phyloP scores from a whole-genome alignment of 2,888 invertebrate genomes.

The Cynaeus angustus region DNA sequence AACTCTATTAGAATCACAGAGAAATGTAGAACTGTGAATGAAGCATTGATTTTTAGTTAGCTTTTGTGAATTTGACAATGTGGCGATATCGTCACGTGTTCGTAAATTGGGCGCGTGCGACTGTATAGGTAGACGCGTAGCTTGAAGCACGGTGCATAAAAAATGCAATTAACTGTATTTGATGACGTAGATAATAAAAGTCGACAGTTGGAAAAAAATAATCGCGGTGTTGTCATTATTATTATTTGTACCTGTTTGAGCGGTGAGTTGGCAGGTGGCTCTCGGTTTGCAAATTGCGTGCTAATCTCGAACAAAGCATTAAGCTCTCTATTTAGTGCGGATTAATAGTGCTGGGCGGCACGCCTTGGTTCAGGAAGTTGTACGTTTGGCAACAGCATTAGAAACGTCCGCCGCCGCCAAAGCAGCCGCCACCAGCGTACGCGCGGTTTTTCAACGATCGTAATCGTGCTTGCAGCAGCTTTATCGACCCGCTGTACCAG shows the following conservation, averaged over 20 bases:
- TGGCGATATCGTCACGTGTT: no score
- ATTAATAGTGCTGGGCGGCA: constrained; percentile 53
- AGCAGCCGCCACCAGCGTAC: constrained; percentile 28
- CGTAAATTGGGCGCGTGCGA: no score
- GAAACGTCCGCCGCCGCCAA: constrained; percentile 35
- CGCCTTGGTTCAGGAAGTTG: constrained; percentile 47
- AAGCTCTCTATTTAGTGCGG: constrained; percentile 56
- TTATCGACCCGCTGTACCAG: constrained; percentile 57
- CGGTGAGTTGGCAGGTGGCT: constrained; percentile 42
- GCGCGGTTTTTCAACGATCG: constrained; percentile 49
- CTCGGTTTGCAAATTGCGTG: constrained; percentile 53
- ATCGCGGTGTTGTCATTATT: background rate
- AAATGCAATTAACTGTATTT: no score
- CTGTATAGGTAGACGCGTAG: no score
- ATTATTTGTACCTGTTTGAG: constrained; percentile 21
- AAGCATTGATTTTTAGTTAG: no score
- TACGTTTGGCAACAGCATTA: constrained; percentile 50
- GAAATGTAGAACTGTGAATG: no score
- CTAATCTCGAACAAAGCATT: constrained; percentile 54
- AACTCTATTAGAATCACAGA: no score
- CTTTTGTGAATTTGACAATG: no score
- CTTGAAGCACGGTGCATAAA: no score
- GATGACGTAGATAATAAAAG: no score
- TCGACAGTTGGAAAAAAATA: background rate
- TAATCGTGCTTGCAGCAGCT: constrained; percentile 53